Evolutionary conservation across 2,888 invertebrate species (phyloP).

Genomic region (Dicyrtoma fusca): DNA sequence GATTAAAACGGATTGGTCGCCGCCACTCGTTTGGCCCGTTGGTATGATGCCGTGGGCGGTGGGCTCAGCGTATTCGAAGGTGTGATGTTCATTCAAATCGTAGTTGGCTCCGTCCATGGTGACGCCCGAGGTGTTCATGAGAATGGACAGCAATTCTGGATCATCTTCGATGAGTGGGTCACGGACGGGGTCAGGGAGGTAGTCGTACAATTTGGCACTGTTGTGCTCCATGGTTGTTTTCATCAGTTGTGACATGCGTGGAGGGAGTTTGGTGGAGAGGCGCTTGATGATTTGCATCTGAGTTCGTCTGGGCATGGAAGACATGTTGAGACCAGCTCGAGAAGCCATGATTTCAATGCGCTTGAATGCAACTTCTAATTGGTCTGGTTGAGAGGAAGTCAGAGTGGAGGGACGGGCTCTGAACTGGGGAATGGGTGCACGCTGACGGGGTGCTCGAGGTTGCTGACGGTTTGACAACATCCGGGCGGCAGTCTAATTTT

Average conservation of each 20-base stretch:
- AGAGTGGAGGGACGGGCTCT: conserved; percentile 44
- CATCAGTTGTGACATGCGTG: conserved; percentile 44
- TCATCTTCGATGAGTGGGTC: conserved; percentile 51
- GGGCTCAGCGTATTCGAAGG: conserved; percentile 25
- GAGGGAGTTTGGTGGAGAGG: conserved; percentile 48
- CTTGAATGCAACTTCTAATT: conserved; percentile 53
- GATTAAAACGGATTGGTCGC: conserved; percentile 14
- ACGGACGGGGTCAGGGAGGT: conserved; percentile 51
- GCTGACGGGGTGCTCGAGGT: conserved; percentile 14
- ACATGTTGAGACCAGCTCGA: conserved; percentile 54
- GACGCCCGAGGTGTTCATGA: conserved; percentile 42
- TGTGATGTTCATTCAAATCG: conserved; percentile 17
- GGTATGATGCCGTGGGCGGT: conserved; percentile 19
- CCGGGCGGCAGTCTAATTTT: conserved; percentile 16
- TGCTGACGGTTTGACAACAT: conserved; percentile 29
- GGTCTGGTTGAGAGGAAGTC: conserved; percentile 45
- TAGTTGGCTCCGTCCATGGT: conserved; percentile 29
- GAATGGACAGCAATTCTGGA: conserved; percentile 42
- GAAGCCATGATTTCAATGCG: conserved; percentile 55
- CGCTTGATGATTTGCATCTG: conserved; percentile 52
- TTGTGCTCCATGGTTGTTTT: conserved; percentile 45
- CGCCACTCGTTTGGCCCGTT: background rate
- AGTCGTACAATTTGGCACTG: conserved; percentile 49
- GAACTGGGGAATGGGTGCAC: conserved; percentile 30
- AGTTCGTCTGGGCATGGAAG: conserved; percentile 50